Percentiles rank a stretch among this genome's conserved stretches.
Conservation (phyloP, 2,797 vertebrate species). For the Spizella passerina region DNA sequence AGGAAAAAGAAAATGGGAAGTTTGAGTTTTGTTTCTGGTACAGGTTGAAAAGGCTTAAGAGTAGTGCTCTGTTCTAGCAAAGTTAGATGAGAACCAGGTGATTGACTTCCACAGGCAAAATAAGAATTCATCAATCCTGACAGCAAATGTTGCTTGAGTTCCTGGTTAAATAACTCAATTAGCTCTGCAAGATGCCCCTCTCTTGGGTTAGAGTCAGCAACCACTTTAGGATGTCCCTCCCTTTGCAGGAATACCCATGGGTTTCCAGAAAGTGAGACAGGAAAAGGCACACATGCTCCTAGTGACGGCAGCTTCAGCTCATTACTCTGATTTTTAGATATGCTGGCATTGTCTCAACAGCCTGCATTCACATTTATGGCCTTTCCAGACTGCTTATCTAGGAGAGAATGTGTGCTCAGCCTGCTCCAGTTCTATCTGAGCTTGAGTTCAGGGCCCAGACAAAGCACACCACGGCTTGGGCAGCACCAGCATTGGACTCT, state of each 20-base stretch:
- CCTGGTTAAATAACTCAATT: neutral
- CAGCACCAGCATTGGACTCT: neutral
- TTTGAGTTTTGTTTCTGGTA: neutral
- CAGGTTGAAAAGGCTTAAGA: neutral
- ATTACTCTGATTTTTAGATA: conserved; percentile 31
- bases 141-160: neutral
- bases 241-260: neutral
- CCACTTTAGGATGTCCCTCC: neutral
- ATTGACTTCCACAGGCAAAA: neutral
- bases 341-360: conserved; percentile 10
- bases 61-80: neutral
- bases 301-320: conserved; percentile 33
- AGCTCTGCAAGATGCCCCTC: neutral
- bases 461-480: neutral
- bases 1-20: neutral
- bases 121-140: neutral
- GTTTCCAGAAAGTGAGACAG: neutral
- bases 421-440: neutral
- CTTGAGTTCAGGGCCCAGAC: neutral
- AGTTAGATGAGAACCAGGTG: neutral
- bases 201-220: neutral
- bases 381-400: conserved; percentile 1
- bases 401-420: neutral
- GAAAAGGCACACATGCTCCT: neutral
- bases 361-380: neutral